Base-by-base conservation (phyloP, 2,888 invertebrate genomes). In the Argyra leucocephala region DNA sequence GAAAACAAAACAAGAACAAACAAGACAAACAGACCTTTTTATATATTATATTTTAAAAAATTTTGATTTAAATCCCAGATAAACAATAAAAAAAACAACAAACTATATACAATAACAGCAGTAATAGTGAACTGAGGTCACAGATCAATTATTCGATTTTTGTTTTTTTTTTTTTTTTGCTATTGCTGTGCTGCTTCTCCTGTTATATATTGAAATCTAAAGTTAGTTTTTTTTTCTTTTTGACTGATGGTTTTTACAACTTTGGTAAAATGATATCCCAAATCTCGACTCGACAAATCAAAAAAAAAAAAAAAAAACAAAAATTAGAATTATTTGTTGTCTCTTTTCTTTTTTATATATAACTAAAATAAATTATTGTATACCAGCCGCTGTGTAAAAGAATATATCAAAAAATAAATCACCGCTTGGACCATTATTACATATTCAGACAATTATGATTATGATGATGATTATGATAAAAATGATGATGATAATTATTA, bases 71-170 rank as follows among this genome's bases (percentile, higher is more conserved):
- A 31, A 31, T 10, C 12, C 31, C 31, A 31, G 12, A 10, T 4
- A 31, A 31, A 31, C 9, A 7, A 31, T 10, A 31, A 31, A 31
- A 31, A 31, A 31, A 26, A 26, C 7, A 26, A 26, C 26, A 26
- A 26, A 26, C n/a, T n/a, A n/a, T n/a, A n/a, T 6, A 26, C 26
- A 26, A 31, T 7, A 31, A 31, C 31, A 31, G 15, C 5, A 48
- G 18, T 48, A 48, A 48, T 48, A n/a, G 48, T 12, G 48, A 48
- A 48, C 48, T 48, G 48, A 48, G 48, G 48, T 48, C 48, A 48
- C 48, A 48, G n/a, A 48, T 48, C 48, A 48, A n/a, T 48, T 48
- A 48, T 48, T n/a, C n/a, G n/a, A n/a, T n/a, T n/a, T n/a, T n/a
- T n/a, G n/a, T n/a, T n/a, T n/a, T 18, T 48, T 37, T 37, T 37